Evolutionary conservation across 2,113 vertebrate species (phyloP).

Genomic region (Nothobranchius kuhntae): DNA sequence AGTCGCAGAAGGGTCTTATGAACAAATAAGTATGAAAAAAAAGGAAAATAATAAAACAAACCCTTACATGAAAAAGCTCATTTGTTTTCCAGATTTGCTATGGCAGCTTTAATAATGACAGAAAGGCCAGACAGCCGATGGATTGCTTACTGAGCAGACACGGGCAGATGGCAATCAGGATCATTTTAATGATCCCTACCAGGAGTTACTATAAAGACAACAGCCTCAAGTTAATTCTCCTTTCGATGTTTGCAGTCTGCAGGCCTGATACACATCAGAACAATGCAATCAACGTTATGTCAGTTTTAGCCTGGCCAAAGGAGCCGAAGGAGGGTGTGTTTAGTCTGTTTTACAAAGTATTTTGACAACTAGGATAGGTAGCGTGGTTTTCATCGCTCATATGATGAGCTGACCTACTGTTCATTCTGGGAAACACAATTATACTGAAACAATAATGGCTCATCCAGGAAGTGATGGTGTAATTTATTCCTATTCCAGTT

Average conservation of each 20-base stretch:
- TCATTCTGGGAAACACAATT: constrained; percentile 51
- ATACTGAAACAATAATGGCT: constrained; percentile 47
- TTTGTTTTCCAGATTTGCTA: no score
- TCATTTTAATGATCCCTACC: not conserved
- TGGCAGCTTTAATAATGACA: no score
- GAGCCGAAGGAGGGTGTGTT: not conserved
- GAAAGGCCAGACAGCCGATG: not conserved
- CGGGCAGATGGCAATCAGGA: not conserved
- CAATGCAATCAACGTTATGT: no score
- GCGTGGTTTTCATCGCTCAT: constrained; percentile 14
- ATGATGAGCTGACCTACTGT: constrained; percentile 30
- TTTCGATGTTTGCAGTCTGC: no score
- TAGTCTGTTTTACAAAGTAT: constrained; percentile 1
- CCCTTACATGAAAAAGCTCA: no score
- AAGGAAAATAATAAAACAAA: no score
- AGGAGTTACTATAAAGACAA: not conserved
- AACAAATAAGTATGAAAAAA: no score
- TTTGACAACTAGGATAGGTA: constrained; percentile 24
- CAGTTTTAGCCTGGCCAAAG: no score
- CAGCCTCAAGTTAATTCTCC: not conserved
- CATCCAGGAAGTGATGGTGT: constrained; percentile 45
- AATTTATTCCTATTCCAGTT: constrained; percentile 50
- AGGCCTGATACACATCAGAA: no score
- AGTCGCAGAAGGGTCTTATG: no score
- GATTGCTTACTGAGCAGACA: no score